Percentiles rank a stretch among this genome's conserved stretches.
Evolutionary conservation across 1,140 invertebrate genomes (phyloP).

Genomic region (Drosophila tani): DNA sequence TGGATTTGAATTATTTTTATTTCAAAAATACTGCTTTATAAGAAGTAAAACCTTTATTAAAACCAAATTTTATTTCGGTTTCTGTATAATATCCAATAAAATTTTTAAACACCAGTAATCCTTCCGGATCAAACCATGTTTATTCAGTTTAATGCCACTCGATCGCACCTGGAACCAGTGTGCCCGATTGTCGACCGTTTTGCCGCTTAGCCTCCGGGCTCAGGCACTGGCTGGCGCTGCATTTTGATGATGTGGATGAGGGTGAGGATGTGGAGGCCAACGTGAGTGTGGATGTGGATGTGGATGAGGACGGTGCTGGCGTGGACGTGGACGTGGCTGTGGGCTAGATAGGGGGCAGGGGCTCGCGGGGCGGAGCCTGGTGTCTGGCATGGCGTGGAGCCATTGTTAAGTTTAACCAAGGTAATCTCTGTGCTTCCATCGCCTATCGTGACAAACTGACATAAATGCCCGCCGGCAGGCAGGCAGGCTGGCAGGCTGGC

Average conservation of each 20-base stretch:
- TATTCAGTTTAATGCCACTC: not conserved
- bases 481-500: conserved; percentile 38
- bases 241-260: conserved; percentile 74
- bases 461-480: conserved; percentile 78
- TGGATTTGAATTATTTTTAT: too few species aligned
- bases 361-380: conserved; percentile 36
- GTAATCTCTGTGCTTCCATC: conserved; percentile 82
- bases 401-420: conserved; percentile 83
- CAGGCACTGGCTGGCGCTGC: conserved; percentile 63
- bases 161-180: conserved; percentile 9
- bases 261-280: conserved; percentile 20
- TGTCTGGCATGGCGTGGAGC: conserved; percentile 68
- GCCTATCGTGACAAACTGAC: conserved; percentile 83
- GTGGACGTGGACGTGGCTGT: conserved; percentile 11
- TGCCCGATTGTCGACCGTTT: conserved; percentile 45
- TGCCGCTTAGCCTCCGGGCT: conserved; percentile 58
- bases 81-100: too few species aligned
- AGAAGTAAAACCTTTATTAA: too few species aligned
- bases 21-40: too few species aligned
- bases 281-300: conserved; percentile 28
- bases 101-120: not conserved
- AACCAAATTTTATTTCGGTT: too few species aligned
- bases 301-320: conserved; percentile 19
- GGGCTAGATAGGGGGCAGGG: not conserved
- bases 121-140: not conserved